Evolutionary conservation across 2,113 vertebrate species (phyloP).

Genomic region (Abramis brama): DNA sequence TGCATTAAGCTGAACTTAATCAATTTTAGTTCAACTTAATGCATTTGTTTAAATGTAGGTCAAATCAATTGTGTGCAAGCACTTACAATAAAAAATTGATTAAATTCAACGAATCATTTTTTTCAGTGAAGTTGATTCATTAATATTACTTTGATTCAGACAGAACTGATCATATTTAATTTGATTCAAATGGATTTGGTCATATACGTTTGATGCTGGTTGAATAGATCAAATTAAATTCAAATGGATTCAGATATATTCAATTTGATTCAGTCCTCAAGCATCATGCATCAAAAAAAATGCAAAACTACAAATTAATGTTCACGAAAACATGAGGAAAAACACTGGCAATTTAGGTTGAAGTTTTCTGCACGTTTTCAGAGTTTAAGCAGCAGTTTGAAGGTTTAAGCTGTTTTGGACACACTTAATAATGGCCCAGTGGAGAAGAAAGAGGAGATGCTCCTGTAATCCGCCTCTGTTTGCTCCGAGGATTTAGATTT

Average conservation of each 20-base stretch:
- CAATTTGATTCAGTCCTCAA: not conserved
- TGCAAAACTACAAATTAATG: not conserved
- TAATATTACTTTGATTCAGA: not conserved
- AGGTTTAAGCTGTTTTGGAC: conserved; percentile 19
- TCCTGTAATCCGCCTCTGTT: conserved; percentile 73
- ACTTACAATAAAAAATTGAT: no score
- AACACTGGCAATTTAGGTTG: not conserved
- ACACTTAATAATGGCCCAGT: not conserved
- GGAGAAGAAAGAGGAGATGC: conserved; percentile 64
- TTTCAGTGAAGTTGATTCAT: not conserved
- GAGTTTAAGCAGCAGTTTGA: not conserved
- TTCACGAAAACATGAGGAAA: not conserved
- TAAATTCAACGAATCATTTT: no score
- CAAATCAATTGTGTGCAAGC: no score
- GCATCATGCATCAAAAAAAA: not conserved
- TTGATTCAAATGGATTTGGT: not conserved
- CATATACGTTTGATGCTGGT: not conserved
- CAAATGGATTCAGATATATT: not conserved
- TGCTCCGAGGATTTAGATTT: conserved; percentile 69
- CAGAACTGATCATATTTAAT: not conserved
- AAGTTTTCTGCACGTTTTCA: not conserved
- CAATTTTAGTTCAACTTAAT: no score
- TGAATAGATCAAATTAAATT: not conserved
- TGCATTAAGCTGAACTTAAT: no score
- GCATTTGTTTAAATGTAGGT: no score